These are phyloP conservation scores for Ormyrus nitidulus DNA, from an alignment of 2,888 invertebrate species.

Conservation along the genomic window DNA sequence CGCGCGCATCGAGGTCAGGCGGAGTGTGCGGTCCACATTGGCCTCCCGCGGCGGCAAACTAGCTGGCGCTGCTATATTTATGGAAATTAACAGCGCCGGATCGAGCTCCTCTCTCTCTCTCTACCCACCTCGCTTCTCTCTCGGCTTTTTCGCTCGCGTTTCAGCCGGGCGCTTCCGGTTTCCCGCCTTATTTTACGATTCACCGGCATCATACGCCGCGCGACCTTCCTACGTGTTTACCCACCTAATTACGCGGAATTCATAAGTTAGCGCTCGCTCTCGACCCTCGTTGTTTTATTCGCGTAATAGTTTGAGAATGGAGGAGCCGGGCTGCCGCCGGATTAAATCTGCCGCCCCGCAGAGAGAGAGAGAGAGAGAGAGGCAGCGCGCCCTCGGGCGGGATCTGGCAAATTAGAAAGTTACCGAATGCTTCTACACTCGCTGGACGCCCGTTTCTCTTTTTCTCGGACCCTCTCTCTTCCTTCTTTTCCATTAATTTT, in stretches of 20 bases:
- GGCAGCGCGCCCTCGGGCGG: slow-evolving; percentile 44
- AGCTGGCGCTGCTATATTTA: slow-evolving; percentile 62
- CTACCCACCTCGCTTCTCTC: neutral
- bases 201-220: slow-evolving; percentile 29
- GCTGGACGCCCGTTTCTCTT: slow-evolving; percentile 6
- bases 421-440: slow-evolving; percentile 51
- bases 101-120: slow-evolving; percentile 63
- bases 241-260: slow-evolving; percentile 71
- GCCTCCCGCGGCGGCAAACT: slow-evolving; percentile 20
- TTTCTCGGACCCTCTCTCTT: slow-evolving; percentile 1
- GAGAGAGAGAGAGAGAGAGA: slow-evolving; percentile 11
- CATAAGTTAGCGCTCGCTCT: slow-evolving; percentile 64
- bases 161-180: neutral
- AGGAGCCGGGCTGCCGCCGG: slow-evolving; percentile 30
- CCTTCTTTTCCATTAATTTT: slow-evolving; percentile 35
- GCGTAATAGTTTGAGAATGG: slow-evolving; percentile 59
- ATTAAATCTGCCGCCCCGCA: slow-evolving; percentile 41
- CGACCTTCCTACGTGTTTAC: slow-evolving; percentile 62
- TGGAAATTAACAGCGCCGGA: slow-evolving; percentile 70
- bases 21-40: slow-evolving; percentile 18
- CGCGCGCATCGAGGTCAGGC: slow-evolving; percentile 7
- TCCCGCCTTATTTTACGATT: slow-evolving; percentile 56
- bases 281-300: slow-evolving; percentile 59
- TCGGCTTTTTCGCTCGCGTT: slow-evolving; percentile 37
- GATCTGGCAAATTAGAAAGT: slow-evolving; percentile 57